A percentile compares a stretch with the other conserved stretches of the same genome.
Conservation (phyloP, 2,888 invertebrate species). For the Vesta saturnalis region DNA sequence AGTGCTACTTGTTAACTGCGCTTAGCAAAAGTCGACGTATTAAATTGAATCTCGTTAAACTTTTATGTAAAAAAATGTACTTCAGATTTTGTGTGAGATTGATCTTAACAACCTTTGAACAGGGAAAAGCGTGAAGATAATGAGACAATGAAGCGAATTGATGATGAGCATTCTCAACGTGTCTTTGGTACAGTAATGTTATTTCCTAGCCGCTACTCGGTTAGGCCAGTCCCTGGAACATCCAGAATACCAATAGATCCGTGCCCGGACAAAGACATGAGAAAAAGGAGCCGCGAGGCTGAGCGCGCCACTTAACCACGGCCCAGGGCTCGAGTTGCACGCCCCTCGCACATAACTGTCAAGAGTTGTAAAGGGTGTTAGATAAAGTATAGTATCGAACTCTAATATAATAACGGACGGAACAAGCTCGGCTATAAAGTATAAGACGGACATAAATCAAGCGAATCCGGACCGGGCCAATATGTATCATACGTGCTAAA, state of each 20-base stretch:
- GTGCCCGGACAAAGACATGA: slow-evolving; percentile 50
- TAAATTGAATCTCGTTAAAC: neutral
- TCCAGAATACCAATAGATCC: slow-evolving; percentile 53
- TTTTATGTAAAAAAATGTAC: neutral
- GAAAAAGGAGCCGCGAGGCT: slow-evolving; percentile 29
- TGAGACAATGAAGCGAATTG: slow-evolving; percentile 38
- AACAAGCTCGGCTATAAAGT: slow-evolving; percentile 75
- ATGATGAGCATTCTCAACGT: slow-evolving; percentile 49
- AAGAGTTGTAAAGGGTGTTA: slow-evolving; percentile 56
- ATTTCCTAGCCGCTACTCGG: slow-evolving; percentile 53
- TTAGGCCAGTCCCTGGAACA: slow-evolving; percentile 45
- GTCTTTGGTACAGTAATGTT: slow-evolving; percentile 53
- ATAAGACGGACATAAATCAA: slow-evolving; percentile 73
- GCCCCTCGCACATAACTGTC: slow-evolving; percentile 55
- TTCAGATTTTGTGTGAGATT: slow-evolving; percentile 14
- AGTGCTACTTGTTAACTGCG: slow-evolving; percentile 1
- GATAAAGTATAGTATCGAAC: slow-evolving; percentile 65
- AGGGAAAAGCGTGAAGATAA: slow-evolving; percentile 30
- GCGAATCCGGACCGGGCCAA: slow-evolving; percentile 41
- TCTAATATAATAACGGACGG: slow-evolving; percentile 75
- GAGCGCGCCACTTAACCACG: slow-evolving; percentile 57
- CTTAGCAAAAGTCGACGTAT: neutral
- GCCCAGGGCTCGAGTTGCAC: slow-evolving; percentile 52
- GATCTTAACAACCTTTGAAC: slow-evolving; percentile 10
- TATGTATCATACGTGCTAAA: slow-evolving; percentile 56